phyloP scores from a whole-genome alignment of 2,113 vertebrate species.

The Malurus cyaneus region DNA sequence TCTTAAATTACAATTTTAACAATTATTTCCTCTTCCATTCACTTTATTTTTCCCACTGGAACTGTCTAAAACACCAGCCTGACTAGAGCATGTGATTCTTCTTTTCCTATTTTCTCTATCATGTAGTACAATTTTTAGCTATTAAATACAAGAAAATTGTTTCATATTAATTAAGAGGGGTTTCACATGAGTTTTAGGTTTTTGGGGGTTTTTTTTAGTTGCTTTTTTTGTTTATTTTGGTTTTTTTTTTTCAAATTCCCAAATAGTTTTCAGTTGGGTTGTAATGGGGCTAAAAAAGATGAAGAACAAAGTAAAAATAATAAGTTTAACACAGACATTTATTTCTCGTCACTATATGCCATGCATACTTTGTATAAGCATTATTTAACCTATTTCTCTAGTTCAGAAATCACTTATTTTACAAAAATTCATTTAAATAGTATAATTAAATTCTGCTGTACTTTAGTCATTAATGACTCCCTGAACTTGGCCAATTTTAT shows the following conservation, averaged over 20 bases:
- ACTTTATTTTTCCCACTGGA: neutral
- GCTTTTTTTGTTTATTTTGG: neutral
- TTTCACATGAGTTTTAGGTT: neutral
- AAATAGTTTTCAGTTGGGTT: neutral
- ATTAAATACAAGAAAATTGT: neutral
- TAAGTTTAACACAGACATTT: neutral
- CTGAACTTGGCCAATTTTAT: neutral
- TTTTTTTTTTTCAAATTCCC: neutral
- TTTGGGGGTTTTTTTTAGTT: fast-evolving
- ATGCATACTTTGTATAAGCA: neutral
- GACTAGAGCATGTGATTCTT: neutral
- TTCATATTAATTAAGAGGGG: neutral
- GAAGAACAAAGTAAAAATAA: neutral
- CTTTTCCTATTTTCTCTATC: neutral
- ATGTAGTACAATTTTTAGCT: neutral
- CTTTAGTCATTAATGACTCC: neutral
- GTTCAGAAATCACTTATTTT: neutral
- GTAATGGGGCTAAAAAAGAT: neutral
- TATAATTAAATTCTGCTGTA: neutral
- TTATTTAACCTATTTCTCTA: neutral
- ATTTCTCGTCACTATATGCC: neutral
- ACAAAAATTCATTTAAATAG: neutral
- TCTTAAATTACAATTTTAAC: neutral
- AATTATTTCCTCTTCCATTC: neutral
- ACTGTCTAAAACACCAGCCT: neutral